These are phyloP conservation scores for Amphilophus citrinellus DNA, from an alignment of 2,113 vertebrate species.

Conservation along the genomic window DNA sequence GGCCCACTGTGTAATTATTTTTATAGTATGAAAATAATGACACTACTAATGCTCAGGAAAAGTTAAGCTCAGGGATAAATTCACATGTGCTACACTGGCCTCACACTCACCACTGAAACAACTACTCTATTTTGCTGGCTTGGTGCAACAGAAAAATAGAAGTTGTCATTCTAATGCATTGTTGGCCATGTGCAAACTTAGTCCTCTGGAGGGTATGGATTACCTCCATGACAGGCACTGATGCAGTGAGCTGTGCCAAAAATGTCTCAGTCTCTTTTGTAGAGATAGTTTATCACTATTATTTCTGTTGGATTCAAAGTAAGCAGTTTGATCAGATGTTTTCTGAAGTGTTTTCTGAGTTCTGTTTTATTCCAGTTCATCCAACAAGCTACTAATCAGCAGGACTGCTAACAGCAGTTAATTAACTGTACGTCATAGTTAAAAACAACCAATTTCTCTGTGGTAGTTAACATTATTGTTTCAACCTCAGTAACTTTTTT, in stretches of 20 bases:
- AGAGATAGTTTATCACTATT: constrained; percentile 54
- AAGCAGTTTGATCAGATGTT: constrained; percentile 14
- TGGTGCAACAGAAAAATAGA: too few relatives aligned
- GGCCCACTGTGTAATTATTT: background rate
- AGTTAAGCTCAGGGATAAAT: too few relatives aligned
- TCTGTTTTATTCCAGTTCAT: constrained; percentile 49
- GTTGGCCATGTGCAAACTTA: background rate
- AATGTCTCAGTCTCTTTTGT: constrained; percentile 41
- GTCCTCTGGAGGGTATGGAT: background rate
- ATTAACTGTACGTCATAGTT: constrained; percentile 35
- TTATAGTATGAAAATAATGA: background rate
- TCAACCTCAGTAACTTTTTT: constrained; percentile 77
- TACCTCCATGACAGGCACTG: background rate
- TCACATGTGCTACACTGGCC: too few relatives aligned
- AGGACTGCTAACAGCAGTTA: constrained; percentile 37
- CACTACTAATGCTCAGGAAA: too few relatives aligned
- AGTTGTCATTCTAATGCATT: too few relatives aligned
- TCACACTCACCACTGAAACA: too few relatives aligned
- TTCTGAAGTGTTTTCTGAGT: background rate
- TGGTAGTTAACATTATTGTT: constrained; percentile 73
- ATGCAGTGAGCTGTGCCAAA: constrained; percentile 52
- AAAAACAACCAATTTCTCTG: constrained; percentile 62
- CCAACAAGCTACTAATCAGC: constrained; percentile 38
- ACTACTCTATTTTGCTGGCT: too few relatives aligned
- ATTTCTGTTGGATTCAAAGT: constrained; percentile 41